These are phyloP conservation scores for Corythaixoides concolor DNA, from an alignment of 2,113 vertebrate genomes.

Conservation along the genomic window DNA sequence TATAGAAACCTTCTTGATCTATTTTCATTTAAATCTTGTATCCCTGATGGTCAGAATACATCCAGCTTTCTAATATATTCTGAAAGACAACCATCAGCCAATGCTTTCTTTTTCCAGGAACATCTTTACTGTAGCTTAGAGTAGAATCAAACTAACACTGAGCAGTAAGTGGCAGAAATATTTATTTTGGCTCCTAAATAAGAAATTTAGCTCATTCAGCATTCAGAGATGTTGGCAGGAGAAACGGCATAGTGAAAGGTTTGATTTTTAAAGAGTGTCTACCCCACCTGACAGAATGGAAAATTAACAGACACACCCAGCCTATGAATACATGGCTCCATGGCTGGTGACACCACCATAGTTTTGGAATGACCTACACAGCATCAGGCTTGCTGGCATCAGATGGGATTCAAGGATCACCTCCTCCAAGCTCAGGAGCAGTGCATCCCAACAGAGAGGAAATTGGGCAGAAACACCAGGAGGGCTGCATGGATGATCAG, in stretches of 20 bases:
- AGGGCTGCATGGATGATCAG: too few relatives aligned
- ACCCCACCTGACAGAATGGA: conserved; percentile 53
- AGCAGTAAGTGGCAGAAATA: conserved; percentile 57
- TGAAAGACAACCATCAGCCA: neutral
- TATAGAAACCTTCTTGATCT: neutral
- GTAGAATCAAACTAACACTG: conserved; percentile 51
- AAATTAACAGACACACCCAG: neutral
- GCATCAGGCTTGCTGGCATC: too few relatives aligned
- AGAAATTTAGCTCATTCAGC: conserved; percentile 60
- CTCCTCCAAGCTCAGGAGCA: too few relatives aligned
- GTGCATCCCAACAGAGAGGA: too few relatives aligned
- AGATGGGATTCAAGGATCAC: too few relatives aligned
- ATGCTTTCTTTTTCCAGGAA: conserved; percentile 51
- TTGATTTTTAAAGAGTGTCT: conserved; percentile 33
- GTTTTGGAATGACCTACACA: too few relatives aligned
- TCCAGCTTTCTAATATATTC: conserved; percentile 39
- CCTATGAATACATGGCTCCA: too few relatives aligned
- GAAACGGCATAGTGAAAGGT: conserved; percentile 23
- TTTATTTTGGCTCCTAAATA: conserved; percentile 58
- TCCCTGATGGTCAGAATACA: conserved; percentile 26
- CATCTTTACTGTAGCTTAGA: conserved; percentile 58
- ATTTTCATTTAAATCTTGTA: conserved; percentile 17
- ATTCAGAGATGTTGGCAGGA: conserved; percentile 46
- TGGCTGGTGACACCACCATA: too few relatives aligned
- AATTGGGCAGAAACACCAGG: too few relatives aligned